Evolutionary conservation across 2,888 invertebrate species (phyloP).

Genomic region (Tholera decimalis): DNA sequence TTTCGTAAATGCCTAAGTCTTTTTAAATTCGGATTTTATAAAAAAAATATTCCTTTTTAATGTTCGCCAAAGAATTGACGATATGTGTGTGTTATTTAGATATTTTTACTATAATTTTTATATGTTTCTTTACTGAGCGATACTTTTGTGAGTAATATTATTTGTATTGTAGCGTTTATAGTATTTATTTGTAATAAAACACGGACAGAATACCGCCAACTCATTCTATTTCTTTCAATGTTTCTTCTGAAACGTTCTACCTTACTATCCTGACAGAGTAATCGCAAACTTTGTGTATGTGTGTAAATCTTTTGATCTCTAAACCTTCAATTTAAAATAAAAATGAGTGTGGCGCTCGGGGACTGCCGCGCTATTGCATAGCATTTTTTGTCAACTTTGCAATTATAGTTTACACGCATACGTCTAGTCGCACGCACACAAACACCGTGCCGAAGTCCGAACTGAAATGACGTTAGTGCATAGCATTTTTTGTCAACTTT

Average conservation of each 20-base stretch:
- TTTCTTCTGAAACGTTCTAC: neutral
- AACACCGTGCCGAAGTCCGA: no score
- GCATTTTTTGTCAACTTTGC: no score
- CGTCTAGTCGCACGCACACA: no score
- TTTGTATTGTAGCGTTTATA: slow-evolving; percentile 77
- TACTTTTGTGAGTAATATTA: slow-evolving; percentile 76
- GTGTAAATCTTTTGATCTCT: no score
- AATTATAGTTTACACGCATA: no score
- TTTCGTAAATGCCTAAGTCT: slow-evolving; percentile 49
- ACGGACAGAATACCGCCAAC: slow-evolving; percentile 51
- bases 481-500: no score
- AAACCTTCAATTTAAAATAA: no score
- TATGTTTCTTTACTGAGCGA: slow-evolving; percentile 66
- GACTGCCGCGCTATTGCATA: no score
- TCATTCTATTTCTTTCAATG: neutral
- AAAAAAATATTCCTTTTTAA: slow-evolving; percentile 55
- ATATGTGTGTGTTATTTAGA: slow-evolving; percentile 65
- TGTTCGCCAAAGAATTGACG: slow-evolving; percentile 68
- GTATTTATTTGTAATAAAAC: slow-evolving; percentile 87
- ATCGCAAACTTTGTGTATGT: no score
- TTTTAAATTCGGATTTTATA: slow-evolving; percentile 46
- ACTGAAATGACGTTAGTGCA: no score
- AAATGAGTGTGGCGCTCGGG: no score
- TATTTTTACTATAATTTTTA: slow-evolving; percentile 69
- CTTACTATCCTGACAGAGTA: neutral